phyloP scores from a whole-genome alignment of 2,888 invertebrate genomes.

The Drosophila borborema region DNA sequence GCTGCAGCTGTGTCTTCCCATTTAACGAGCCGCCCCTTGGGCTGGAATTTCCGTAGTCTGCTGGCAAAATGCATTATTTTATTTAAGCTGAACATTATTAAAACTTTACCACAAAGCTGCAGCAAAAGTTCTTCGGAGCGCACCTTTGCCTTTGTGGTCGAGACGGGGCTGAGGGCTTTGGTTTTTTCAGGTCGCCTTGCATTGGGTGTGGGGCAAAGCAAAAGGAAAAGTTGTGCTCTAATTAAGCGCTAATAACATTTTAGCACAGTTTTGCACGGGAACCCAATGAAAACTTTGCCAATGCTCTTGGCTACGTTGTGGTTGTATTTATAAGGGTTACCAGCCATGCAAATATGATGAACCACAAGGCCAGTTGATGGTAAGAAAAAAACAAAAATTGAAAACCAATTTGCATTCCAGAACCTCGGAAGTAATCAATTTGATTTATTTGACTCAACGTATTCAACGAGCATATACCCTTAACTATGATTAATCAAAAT shows the following conservation, averaged over 20 bases:
- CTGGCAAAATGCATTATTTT: constrained; percentile 71
- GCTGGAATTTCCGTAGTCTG: constrained; percentile 31
- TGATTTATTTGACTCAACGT: background rate
- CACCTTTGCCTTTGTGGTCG: constrained; percentile 61
- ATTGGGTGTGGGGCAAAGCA: constrained; percentile 15
- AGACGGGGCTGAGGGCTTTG: constrained; percentile 9
- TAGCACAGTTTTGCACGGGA: constrained; percentile 54
- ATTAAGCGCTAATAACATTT: constrained; percentile 78
- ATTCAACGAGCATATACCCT: background rate
- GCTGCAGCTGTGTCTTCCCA: constrained; percentile 16
- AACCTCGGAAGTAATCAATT: constrained; percentile 31
- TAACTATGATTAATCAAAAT: background rate
- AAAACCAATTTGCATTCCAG: constrained; percentile 40
- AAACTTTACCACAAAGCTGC: constrained; percentile 72
- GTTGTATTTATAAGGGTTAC: constrained; percentile 15
- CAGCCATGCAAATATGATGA: constrained; percentile 48
- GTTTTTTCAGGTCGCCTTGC: background rate
- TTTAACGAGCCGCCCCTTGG: background rate
- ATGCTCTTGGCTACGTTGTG: constrained; percentile 10
- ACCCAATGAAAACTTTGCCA: constrained; percentile 39
- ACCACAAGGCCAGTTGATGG: constrained; percentile 18
- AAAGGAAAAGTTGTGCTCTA: constrained; percentile 70
- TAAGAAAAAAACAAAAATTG: constrained; percentile 6
- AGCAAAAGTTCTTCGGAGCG: constrained; percentile 58
- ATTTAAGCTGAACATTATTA: constrained; percentile 76